Base-by-base conservation (phyloP, 1,140 invertebrate genomes). In the Tetramorium simillimum region DNA sequence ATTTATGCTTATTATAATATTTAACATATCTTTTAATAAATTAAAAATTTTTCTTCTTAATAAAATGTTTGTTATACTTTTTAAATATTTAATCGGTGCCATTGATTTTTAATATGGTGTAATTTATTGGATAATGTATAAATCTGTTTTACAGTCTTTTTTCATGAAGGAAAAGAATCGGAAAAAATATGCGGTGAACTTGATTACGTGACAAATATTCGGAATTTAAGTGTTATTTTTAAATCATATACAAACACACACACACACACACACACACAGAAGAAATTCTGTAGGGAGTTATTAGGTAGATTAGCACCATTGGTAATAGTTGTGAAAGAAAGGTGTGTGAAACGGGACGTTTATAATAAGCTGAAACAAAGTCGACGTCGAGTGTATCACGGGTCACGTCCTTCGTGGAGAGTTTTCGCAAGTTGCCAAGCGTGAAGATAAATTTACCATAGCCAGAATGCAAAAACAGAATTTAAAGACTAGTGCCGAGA, bases 401-500 rank as follows among this genome's bases (percentile, higher is more conserved):
- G 40, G 67, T 82, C 67, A 82, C 80, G 43, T 69, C 65, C 58
- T 70, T 37, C 67, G 18, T 14, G 40, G 1, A n/a, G 24, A 58
- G 40, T 73, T 62, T 60, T 73, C 53, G 21, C 51, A 46, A 43
- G 65, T 10, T 56, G 37, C 40, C 69, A 75, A 75, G 80, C 67
- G 80, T 60, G 24, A 82, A 73, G 53, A 73, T 82, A 82, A 46
- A 73, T 73, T 82, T 24, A 40, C 67, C 6, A 28, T n/a, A 21
- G 24, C 53, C 24, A 43, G 40, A 62, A 73, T 62, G 69, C 80
- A 33, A 62, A 73, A 75, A 70, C 69, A 46, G 53, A 84, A 84
- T 75, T 73, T 75, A 84, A 84, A 49, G 53, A 84, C 40, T 46
- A 6, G 18, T 14, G 24, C 24, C 9, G 77, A 40, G 76, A 33